These are phyloP conservation scores for Cancer borealis DNA, from an alignment of 2,888 invertebrate species.

Conservation along the genomic window DNA sequence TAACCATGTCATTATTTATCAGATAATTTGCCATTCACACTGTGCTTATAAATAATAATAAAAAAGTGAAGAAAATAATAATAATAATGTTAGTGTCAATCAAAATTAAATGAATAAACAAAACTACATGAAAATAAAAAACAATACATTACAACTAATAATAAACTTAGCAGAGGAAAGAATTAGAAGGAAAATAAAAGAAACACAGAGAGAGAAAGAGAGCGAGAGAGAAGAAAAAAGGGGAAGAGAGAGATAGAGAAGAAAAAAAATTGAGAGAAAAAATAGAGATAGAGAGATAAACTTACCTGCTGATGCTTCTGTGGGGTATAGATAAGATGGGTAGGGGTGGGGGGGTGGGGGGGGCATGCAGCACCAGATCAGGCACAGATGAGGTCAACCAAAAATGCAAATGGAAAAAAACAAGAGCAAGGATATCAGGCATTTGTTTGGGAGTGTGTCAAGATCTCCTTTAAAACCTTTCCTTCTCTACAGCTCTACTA, in stretches of 20 bases:
- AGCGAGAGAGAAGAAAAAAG: neutral
- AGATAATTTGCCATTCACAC: no score
- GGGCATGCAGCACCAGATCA: slow-evolving; percentile 51
- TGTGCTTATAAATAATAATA: no score
- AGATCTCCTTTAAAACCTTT: no score
- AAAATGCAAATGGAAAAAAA: slow-evolving; percentile 15
- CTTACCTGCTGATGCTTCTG: slow-evolving; percentile 67
- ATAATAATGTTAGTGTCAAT: no score
- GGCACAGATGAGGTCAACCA: neutral
- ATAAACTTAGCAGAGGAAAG: neutral
- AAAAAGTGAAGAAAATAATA: no score
- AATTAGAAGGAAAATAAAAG: neutral
- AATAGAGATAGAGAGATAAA: neutral
- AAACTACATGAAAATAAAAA: neutral
- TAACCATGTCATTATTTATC: no score
- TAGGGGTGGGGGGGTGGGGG: slow-evolving; percentile 41
- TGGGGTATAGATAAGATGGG: slow-evolving; percentile 41
- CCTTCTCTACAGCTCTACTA: no score
- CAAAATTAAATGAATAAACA: no score
- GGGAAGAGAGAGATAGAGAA: neutral
- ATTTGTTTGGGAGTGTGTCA: no score
- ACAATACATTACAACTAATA: neutral
- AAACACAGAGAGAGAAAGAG: neutral
- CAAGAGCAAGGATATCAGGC: neutral
- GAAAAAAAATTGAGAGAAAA: neutral